phyloP scores from a whole-genome alignment of 1,140 invertebrate genomes.

The Hyles vespertilio region DNA sequence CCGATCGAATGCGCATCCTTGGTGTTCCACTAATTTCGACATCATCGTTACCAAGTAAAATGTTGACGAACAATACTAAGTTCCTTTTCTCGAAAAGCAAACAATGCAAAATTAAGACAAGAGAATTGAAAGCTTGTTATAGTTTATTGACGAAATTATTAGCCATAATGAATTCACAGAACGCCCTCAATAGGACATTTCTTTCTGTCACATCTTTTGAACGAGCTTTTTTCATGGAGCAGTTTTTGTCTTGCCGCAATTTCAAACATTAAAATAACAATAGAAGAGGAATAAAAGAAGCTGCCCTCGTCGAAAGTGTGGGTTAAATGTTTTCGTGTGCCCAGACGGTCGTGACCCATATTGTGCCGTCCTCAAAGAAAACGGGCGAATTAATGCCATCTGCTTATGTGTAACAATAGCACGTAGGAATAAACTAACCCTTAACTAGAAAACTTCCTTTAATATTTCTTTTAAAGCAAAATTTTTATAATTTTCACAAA shows the following conservation, averaged over 20 bases:
- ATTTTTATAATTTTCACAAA: conserved; percentile 54
- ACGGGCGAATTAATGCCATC: conserved; percentile 53
- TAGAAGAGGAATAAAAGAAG: conserved; percentile 3
- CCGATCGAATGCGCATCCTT: no score
- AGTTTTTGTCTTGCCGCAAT: conserved; percentile 8
- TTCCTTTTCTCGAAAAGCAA: background rate
- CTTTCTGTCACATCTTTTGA: background rate
- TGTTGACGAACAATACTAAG: conserved; percentile 2
- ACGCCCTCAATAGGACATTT: background rate
- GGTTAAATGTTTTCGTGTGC: conserved; percentile 27
- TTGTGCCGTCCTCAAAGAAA: conserved; percentile 52
- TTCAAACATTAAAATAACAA: background rate
- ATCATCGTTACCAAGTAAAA: no score
- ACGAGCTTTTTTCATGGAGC: background rate
- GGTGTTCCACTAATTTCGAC: no score
- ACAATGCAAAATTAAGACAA: conserved; percentile 2
- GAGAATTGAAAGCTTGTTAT: background rate
- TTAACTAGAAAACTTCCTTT: conserved; percentile 66
- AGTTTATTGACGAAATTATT: conserved; percentile 27
- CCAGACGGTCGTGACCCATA: conserved; percentile 50
- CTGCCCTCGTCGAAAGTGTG: conserved; percentile 19
- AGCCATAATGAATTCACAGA: conserved; percentile 16
- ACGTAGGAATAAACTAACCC: conserved; percentile 60
- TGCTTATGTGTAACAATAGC: conserved; percentile 42
- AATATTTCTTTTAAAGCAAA: conserved; percentile 53